Evolutionary conservation across 2,888 invertebrate species (phyloP), one percentile per base, ranked within the genome.

Genomic region (Trimorus sp.): DNA sequence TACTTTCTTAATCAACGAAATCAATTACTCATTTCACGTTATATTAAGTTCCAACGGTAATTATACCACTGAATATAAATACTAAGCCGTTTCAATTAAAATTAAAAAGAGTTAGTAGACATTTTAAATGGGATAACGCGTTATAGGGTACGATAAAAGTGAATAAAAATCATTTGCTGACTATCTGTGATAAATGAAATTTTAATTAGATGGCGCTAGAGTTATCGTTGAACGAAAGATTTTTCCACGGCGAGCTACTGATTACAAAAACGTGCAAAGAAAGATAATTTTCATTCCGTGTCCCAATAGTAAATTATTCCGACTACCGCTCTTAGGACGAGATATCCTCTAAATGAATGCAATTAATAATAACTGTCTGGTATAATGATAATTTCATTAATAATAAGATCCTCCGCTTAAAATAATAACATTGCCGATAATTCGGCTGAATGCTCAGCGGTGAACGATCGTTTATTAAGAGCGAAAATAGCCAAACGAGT

Each of bases 281-380:
- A 71, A 75, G 66, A 75, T 66, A 75, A 75, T 75, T 56, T 65
- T 66, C 65, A 59, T 66, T 66, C 42, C 48, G n/a, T 66, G 37
- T 74, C 66, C 26, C 65, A 59, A 51, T 51, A 51, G 9, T 66
- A 59, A 74, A 74, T 74, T 71, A 71, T 54, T 66, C 59, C 38
- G 38, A 48, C 38, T 14, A 36, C 51, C 38, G 14, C 42, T 48
- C 65, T 16, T n/a, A 12, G 36, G 58, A 37, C 1, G 54, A 71
- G 74, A 74, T 74, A 74, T 37, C 42, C 40, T 5, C 42, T 26
- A 66, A 66, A 59, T 59, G 59, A 66, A 53, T 51, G 59, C 51
- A 74, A 74, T 74, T 66, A 74, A 66, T 59, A 74, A 59, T 66
- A 74, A 65, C 14, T 59, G 36, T 66, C 58, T 48, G 15, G 14